Conservation (phyloP, 2,113 vertebrate species). For the Sminthopsis crassicaudata region DNA sequence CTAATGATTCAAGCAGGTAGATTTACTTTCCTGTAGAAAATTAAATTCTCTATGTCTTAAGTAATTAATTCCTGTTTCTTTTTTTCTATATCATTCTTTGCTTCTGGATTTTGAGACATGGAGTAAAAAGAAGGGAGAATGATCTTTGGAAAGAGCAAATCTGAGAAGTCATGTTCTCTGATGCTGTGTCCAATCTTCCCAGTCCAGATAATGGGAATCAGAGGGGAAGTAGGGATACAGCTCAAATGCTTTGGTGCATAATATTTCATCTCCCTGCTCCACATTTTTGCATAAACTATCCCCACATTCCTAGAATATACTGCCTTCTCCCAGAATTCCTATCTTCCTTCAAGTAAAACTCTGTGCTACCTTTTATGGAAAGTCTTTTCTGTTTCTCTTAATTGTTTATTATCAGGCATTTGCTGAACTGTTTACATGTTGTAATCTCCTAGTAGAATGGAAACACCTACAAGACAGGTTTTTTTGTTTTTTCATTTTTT, state of each 20-base stretch:
- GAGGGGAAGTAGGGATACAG: neutral
- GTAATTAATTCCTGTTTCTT: neutral
- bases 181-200: neutral
- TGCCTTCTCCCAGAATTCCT: neutral
- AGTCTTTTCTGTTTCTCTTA: neutral
- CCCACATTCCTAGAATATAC: neutral
- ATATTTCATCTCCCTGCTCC: neutral
- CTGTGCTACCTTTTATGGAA: neutral
- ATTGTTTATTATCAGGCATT: neutral
- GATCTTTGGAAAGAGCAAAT: neutral
- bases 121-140: neutral
- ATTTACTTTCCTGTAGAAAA: neutral
- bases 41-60: neutral
- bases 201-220: neutral
- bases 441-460: neutral
- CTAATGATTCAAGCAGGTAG: neutral
- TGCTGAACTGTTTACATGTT: neutral
- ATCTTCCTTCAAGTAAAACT: neutral
- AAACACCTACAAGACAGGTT: neutral
- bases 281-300: neutral
- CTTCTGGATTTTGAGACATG: neutral
- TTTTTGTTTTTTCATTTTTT: neutral
- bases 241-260: neutral
- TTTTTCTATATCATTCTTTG: neutral
- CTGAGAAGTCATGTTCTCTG: neutral